A percentile compares a stretch with the other conserved stretches of the same genome.
Conservation (phyloP, 2,113 vertebrate species). For the Istiophorus platypterus region DNA sequence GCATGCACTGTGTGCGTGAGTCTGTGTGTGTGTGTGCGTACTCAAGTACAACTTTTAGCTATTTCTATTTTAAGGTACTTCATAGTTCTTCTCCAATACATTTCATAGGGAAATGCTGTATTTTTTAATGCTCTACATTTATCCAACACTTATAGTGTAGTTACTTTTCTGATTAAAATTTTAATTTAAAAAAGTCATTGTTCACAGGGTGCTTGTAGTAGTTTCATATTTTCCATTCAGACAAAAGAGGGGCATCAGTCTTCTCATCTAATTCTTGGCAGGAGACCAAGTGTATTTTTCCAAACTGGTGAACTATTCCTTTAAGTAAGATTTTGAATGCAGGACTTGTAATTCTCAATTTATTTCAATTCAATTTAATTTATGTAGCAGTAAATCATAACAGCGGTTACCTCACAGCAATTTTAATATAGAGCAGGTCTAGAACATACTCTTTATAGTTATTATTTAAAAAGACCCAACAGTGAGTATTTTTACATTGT, state of each 20-base stretch:
- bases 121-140: neutral
- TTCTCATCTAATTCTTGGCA: neutral
- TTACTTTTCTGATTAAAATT: neutral
- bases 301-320: neutral
- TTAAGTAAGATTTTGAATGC: too few relatives aligned
- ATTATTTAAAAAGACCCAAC: too few relatives aligned
- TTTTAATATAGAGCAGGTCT: too few relatives aligned
- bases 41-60: neutral
- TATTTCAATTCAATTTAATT: too few relatives aligned
- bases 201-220: neutral
- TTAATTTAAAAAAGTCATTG: neutral
- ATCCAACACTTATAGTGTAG: neutral
- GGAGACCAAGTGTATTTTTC: neutral
- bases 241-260: neutral
- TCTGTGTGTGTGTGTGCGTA: neutral
- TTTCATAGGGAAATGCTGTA: neutral
- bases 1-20: conserved; percentile 15
- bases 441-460: too few relatives aligned
- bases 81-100: neutral
- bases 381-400: too few relatives aligned
- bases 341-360: too few relatives aligned
- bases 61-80: neutral
- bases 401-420: too few relatives aligned
- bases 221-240: neutral
- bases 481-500: neutral